Base-by-base conservation (phyloP, 2,113 vertebrate genomes). In the Salvator merianae region DNA sequence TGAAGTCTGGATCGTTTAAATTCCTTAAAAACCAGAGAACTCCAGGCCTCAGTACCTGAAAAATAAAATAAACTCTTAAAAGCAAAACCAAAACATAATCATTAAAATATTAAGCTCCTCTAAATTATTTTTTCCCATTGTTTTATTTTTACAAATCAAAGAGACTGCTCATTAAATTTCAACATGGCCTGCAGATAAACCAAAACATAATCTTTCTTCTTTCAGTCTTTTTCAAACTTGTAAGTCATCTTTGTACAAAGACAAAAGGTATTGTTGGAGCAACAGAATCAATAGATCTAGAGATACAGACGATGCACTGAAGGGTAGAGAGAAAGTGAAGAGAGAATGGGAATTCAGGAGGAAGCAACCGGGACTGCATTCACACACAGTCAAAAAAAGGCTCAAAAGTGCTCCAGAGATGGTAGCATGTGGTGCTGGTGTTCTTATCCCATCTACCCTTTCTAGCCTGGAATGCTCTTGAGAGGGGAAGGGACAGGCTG, bases 11-110 rank as follows among this genome's bases (percentile, higher is more conserved):
- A 95, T 99, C 98, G 43, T 99, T 99, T 88, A 99, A 95, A 95
- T 99, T 99, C 95, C 98, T 97, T 84, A 99, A 96, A 96, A 99
- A 99, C 98, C 98, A 99, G 40, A 99, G 93, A 55, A 99, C 98
- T 82, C 98, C 98, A 20, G 98, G 98, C 81, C 98, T 97, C 84
- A 99, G 95, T 13, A 99, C 98, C 98, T 99, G 72, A 53, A 92
- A 89, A 22, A 73, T 34, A 43, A 93, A 91, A 91, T 1, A 77
- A 85, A 85, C 65, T 53, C 6, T 76, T 88, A 28, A 79, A 88
- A 82, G 90, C n/a, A 88, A 83, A 91, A 86, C 12, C 14, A 20
- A 82, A 68, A 12, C 18, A 43, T 38, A 7, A 71, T 10, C 34
- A 34, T 30, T 28, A 26, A 59, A 71, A 8, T 32, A n/a, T 81